These are phyloP conservation scores for Phorcus lineatus DNA, from an alignment of 2,888 invertebrate species.

Conservation along the genomic window DNA sequence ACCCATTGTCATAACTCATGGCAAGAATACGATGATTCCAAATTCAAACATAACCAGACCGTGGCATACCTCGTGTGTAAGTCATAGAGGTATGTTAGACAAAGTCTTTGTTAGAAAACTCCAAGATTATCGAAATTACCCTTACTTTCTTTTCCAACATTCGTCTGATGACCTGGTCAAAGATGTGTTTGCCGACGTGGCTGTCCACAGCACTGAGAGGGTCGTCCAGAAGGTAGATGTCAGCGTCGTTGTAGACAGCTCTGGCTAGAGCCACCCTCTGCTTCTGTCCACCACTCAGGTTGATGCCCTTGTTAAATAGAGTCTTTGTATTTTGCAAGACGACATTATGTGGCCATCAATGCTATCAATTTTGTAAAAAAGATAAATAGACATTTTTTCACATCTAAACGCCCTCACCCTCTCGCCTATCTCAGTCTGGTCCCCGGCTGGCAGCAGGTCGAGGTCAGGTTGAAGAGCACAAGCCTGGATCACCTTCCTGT, in stretches of 20 bases:
- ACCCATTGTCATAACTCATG: too few species aligned
- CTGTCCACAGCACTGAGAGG: constrained; percentile 74
- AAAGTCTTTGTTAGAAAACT: too few species aligned
- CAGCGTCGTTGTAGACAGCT: constrained; percentile 71
- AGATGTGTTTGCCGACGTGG: constrained; percentile 73
- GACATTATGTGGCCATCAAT: too few species aligned
- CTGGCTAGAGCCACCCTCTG: constrained; percentile 73
- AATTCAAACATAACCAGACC: too few species aligned
- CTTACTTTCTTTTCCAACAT: constrained; percentile 63
- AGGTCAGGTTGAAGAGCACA: constrained; percentile 93
- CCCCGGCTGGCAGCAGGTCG: constrained; percentile 90
- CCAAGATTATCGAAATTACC: too few species aligned
- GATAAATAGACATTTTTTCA: too few species aligned
- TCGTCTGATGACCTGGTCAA: constrained; percentile 68
- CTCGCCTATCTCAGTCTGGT: constrained; percentile 97
- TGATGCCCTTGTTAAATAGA: constrained; percentile 68
- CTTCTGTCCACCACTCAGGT: constrained; percentile 73
- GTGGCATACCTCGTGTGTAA: too few species aligned
- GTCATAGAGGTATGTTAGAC: too few species aligned
- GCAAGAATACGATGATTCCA: too few species aligned
- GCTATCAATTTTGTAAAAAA: too few species aligned
- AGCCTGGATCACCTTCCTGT: constrained; percentile 87
- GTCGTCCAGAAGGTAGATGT: constrained; percentile 74
- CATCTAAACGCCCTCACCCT: not conserved
- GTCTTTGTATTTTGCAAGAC: too few species aligned